These are phyloP conservation scores for Heliconius nattereri DNA, from an alignment of 1,140 invertebrate species.

Conservation along the genomic window DNA sequence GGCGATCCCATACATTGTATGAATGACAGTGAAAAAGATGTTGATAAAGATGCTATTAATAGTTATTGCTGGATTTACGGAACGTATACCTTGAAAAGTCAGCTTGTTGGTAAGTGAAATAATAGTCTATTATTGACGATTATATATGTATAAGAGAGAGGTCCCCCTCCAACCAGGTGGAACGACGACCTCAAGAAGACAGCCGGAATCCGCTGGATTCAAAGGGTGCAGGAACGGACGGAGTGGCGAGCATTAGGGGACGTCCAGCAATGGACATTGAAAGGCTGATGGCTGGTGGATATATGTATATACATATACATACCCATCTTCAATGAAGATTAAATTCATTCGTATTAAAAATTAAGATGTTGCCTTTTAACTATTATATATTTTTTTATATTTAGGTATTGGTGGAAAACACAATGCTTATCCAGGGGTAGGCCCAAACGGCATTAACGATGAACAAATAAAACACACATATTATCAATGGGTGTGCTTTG, in stretches of 20 bases:
- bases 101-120: conserved; percentile 57
- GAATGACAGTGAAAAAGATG: conserved; percentile 66
- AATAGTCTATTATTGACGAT: neutral
- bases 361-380: too few species aligned
- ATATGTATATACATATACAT: too few species aligned
- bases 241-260: too few species aligned
- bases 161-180: too few species aligned
- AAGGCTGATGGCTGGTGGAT: too few species aligned
- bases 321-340: too few species aligned
- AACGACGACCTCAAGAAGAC: too few species aligned
- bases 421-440: conserved; percentile 63
- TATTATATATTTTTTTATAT: too few species aligned
- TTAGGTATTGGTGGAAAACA: conserved; percentile 59
- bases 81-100: conserved; percentile 84
- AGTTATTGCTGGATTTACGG: conserved; percentile 90
- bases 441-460: conserved; percentile 72
- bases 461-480: conserved; percentile 88
- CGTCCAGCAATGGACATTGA: too few species aligned
- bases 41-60: conserved; percentile 83
- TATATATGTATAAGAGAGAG: neutral
- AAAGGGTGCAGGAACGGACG: too few species aligned
- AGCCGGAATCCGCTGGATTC: too few species aligned
- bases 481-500: conserved; percentile 94
- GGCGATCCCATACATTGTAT: conserved; percentile 87
- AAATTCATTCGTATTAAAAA: too few species aligned